Evolutionary conservation across 2,797 vertebrate genomes (phyloP).

Genomic region (Notoglanidium macrostoma): DNA sequence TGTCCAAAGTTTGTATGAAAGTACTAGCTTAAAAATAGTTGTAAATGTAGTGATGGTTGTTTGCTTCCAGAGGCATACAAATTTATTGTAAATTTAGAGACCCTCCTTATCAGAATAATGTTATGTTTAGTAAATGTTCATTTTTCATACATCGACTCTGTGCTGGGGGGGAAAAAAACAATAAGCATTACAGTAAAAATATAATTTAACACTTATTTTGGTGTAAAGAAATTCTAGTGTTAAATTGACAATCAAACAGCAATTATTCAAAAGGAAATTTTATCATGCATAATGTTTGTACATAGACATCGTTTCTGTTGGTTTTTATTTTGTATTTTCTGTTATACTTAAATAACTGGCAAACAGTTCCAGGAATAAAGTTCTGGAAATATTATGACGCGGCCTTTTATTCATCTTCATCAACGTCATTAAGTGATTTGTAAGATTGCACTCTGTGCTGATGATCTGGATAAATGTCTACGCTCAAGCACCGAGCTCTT

Average conservation of each 20-base stretch:
- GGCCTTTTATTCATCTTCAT: neutral
- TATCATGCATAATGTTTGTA: conserved; percentile 63
- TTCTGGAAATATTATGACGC: conserved; percentile 54
- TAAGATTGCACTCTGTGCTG: neutral
- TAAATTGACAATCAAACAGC: conserved; percentile 61
- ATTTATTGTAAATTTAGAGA: conserved; percentile 52
- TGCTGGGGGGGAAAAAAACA: conserved; percentile 4
- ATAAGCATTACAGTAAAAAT: conserved; percentile 37
- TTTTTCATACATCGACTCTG: conserved; percentile 33
- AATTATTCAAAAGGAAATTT: conserved; percentile 54
- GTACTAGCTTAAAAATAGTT: conserved; percentile 40
- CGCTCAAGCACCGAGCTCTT: neutral
- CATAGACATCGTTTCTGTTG: conserved; percentile 54
- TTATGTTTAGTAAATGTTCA: conserved; percentile 32
- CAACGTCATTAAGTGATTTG: neutral
- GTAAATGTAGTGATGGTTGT: conserved; percentile 49
- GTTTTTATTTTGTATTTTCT: conserved; percentile 61
- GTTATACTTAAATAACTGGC: conserved; percentile 60
- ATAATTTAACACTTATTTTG: conserved; percentile 43
- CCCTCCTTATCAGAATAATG: conserved; percentile 45
- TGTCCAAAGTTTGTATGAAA: conserved; percentile 59
- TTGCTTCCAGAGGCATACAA: conserved; percentile 45
- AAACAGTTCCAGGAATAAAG: conserved; percentile 62
- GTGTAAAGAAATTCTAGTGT: conserved; percentile 53
- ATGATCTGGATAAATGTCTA: neutral